Conservation (phyloP, 2,888 invertebrate genomes). For the Odiellus spinosus region DNA sequence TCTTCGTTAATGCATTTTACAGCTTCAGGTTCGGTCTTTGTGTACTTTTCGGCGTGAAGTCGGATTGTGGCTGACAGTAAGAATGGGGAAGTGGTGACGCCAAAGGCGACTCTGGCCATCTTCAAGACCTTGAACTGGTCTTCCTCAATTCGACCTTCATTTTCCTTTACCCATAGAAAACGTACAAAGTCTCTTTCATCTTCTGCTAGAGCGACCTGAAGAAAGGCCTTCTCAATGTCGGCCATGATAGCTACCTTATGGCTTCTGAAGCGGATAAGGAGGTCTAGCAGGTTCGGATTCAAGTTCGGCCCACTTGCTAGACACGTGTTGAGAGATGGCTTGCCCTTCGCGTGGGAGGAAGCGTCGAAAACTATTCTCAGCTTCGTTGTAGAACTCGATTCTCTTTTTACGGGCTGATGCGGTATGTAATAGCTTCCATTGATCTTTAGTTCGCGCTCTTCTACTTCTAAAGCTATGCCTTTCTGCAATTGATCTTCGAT, state of each 20-base stretch:
- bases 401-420: too few species aligned
- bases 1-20: neutral
- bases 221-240: too few species aligned
- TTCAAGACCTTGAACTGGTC: neutral
- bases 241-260: slow-evolving; percentile 9
- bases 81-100: neutral
- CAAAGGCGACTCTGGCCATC: neutral
- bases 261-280: slow-evolving; percentile 9
- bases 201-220: slow-evolving; percentile 4
- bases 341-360: slow-evolving; percentile 3
- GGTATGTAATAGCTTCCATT: too few species aligned
- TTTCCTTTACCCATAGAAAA: slow-evolving; percentile 6
- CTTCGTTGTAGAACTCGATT: too few species aligned
- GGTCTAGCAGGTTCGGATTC: slow-evolving; percentile 1
- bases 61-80: neutral
- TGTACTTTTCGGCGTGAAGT: slow-evolving; percentile 1
- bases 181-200: slow-evolving; percentile 4
- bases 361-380: slow-evolving; percentile 7
- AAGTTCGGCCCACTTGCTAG: slow-evolving; percentile 4
- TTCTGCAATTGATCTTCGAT: too few species aligned
- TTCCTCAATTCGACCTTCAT: too few species aligned
- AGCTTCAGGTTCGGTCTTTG: neutral
- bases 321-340: slow-evolving; percentile 5
- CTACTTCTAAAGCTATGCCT: too few species aligned
- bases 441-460: too few species aligned